Conservation (phyloP, 2,797 vertebrate genomes). For the Pipistrellus pipistrellus region DNA sequence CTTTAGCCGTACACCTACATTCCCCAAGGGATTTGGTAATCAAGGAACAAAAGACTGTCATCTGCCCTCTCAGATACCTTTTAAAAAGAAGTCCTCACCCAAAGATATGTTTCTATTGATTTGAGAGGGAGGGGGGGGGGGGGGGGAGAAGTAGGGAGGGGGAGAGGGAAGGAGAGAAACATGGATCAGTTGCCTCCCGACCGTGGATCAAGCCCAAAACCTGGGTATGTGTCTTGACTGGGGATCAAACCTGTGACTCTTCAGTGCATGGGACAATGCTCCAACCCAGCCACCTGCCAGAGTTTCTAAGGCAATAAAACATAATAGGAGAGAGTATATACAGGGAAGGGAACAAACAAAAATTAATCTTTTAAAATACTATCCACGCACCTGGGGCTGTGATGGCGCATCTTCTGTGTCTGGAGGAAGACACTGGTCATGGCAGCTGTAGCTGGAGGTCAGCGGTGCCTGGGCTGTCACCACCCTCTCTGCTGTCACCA, state of each 20-base stretch:
- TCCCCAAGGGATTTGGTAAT: slow-evolving; percentile 5
- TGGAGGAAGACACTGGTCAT: not conserved
- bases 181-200: not conserved
- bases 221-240: not conserved
- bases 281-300: not conserved
- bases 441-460: not conserved
- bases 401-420: not conserved
- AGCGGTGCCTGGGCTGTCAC: not conserved
- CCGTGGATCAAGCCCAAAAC: no score
- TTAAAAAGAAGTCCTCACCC: not conserved
- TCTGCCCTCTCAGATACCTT: not conserved
- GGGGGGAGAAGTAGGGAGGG: accelerated
- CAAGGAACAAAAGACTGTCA: not conserved
- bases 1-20: no score
- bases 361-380: slow-evolving; percentile 31
- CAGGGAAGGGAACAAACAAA: not conserved
- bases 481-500: not conserved
- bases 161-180: not conserved
- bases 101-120: not conserved
- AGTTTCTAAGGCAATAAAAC: not conserved
- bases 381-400: not conserved
- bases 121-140: no score
- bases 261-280: not conserved
- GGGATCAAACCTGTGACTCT: not conserved
- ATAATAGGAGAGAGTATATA: slow-evolving; percentile 13